These are phyloP conservation scores for Zaprionus lachaisei DNA, from an alignment of 1,140 invertebrate species.

Conservation along the genomic window DNA sequence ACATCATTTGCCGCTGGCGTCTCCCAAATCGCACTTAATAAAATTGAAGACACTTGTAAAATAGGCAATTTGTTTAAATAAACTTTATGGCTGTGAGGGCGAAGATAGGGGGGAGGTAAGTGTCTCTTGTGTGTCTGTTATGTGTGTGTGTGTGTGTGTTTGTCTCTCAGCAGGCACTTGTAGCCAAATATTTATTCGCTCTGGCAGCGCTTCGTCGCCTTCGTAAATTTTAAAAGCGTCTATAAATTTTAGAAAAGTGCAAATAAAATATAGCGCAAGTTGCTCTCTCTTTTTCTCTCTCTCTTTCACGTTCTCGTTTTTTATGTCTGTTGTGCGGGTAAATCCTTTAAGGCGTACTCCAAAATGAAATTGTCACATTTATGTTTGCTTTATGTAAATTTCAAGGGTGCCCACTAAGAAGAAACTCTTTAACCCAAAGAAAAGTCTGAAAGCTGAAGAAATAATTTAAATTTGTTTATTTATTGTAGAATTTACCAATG, in stretches of 20 bases:
- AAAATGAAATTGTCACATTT: slow-evolving; percentile 79
- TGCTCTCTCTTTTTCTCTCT: slow-evolving; percentile 24
- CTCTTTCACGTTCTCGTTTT: neutral
- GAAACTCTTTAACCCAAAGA: neutral
- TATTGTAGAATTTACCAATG: neutral
- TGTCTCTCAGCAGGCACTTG: slow-evolving; percentile 40
- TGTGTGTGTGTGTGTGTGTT: slow-evolving; percentile 2
- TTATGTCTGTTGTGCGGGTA: slow-evolving; percentile 45
- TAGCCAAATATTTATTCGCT: slow-evolving; percentile 70
- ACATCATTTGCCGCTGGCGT: slow-evolving; percentile 39
- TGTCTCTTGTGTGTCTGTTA: slow-evolving; percentile 26
- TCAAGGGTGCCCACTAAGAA: neutral
- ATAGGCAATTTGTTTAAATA: slow-evolving; percentile 83
- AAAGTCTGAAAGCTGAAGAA: neutral
- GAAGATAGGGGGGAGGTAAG: neutral
- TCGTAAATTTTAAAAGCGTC: slow-evolving; percentile 76
- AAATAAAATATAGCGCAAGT: slow-evolving; percentile 79
- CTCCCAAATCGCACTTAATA: slow-evolving; percentile 72
- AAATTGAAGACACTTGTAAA: slow-evolving; percentile 83
- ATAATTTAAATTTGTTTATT: no score
- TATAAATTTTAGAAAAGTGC: slow-evolving; percentile 82
- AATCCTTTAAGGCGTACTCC: slow-evolving; percentile 76
- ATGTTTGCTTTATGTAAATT: slow-evolving; percentile 82
- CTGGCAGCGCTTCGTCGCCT: slow-evolving; percentile 15
- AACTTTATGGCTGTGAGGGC: slow-evolving; percentile 68